Evolutionary conservation across 1,140 invertebrate species (phyloP).

Genomic region (Drosophila yakuba): DNA sequence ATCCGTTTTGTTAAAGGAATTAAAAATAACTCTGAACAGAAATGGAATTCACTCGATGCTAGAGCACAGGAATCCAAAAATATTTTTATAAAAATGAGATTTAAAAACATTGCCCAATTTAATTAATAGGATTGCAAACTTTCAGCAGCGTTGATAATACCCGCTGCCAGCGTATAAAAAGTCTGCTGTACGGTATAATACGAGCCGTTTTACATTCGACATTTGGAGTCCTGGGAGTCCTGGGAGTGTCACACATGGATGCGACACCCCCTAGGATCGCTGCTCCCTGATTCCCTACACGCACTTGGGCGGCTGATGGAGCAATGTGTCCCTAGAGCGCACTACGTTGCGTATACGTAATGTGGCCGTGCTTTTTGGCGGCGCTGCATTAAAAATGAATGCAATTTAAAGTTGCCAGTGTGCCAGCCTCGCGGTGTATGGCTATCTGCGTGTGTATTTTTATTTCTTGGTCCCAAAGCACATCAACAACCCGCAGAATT

Average conservation of each 20-base stretch:
- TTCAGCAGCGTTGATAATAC: conserved; percentile 8
- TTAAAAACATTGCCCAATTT: neutral
- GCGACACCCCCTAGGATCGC: conserved; percentile 21
- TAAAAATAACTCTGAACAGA: neutral
- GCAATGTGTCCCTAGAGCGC: conserved; percentile 78
- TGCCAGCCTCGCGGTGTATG: conserved; percentile 6
- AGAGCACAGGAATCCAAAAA: neutral
- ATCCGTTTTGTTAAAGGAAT: neutral
- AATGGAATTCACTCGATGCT: neutral
- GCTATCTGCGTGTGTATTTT: conserved; percentile 19
- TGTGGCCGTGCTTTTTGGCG: conserved; percentile 65
- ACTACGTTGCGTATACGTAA: conserved; percentile 79
- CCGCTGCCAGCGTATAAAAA: conserved; percentile 32
- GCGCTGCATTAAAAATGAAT: conserved; percentile 80
- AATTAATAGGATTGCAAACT: conserved; percentile 12
- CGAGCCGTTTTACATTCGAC: conserved; percentile 69
- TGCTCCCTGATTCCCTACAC: conserved; percentile 21
- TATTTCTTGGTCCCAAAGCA: conserved; percentile 12
- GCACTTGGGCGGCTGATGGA: conserved; percentile 54
- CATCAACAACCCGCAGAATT: conserved; percentile 73
- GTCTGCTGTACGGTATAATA: conserved; percentile 55
- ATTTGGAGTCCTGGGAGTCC: conserved; percentile 40
- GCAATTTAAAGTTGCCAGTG: conserved; percentile 74
- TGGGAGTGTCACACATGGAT: conserved; percentile 65
- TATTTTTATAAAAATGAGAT: conserved; percentile 9